Conservation (phyloP, 2,888 invertebrate species). For the Euplagia quadripunctaria region DNA sequence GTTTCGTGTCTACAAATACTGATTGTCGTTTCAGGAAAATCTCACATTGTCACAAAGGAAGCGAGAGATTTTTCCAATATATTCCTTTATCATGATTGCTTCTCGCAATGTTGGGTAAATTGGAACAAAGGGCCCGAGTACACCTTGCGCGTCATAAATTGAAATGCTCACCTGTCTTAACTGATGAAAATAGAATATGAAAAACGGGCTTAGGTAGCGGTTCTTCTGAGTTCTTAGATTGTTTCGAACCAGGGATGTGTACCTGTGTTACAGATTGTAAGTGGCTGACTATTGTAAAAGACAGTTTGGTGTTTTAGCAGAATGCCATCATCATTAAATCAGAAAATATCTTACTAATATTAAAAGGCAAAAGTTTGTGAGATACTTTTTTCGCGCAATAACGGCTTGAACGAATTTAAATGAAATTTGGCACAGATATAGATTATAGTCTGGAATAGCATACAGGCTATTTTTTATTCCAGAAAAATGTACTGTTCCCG, state of each 20-base stretch:
- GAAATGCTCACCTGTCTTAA: constrained; percentile 13
- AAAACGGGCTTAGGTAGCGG: constrained; percentile 4
- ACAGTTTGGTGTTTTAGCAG: not conserved
- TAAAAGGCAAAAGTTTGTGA: too few species aligned
- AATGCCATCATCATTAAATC: too few species aligned
- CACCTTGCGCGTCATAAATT: constrained; percentile 42
- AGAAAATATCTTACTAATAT: too few species aligned
- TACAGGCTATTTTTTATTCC: too few species aligned
- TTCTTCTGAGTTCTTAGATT: not conserved
- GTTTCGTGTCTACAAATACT: constrained; percentile 20
- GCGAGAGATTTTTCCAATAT: constrained; percentile 41
- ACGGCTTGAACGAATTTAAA: too few species aligned
- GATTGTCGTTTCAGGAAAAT: constrained; percentile 18
- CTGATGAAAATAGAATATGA: constrained; percentile 8
- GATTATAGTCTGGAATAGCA: too few species aligned
- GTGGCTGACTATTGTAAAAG: not conserved
- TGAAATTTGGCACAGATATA: too few species aligned
- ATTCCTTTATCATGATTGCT: constrained; percentile 37
- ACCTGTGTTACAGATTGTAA: not conserved
- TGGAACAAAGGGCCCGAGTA: constrained; percentile 33
- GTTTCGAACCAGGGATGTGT: not conserved
- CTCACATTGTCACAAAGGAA: constrained; percentile 35
- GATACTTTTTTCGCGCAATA: too few species aligned
- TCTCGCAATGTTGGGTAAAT: constrained; percentile 30
- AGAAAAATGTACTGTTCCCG: too few species aligned